phyloP scores from a whole-genome alignment of 2,797 vertebrate species.

The Acridotheres tristis region DNA sequence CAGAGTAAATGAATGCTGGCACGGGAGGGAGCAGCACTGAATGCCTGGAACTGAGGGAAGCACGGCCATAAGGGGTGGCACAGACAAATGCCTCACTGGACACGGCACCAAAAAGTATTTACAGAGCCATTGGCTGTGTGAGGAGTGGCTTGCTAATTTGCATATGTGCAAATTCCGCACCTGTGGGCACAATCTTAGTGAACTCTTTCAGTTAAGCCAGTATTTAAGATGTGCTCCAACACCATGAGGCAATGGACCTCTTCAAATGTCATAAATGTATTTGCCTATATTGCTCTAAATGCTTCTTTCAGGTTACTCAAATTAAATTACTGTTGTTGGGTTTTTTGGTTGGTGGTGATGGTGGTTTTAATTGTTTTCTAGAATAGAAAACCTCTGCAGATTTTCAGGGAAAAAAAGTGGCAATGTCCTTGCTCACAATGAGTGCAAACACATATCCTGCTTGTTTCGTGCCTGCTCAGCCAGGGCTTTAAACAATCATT shows the following conservation, averaged over 20 bases:
- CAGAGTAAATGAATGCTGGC: neutral
- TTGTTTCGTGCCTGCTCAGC: neutral
- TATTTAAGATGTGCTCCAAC: neutral
- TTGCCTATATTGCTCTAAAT: neutral
- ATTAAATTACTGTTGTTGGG: neutral
- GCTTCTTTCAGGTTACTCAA: neutral
- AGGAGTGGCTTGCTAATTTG: neutral
- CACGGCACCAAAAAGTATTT: neutral
- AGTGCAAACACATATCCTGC: neutral
- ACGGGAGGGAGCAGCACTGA: neutral
- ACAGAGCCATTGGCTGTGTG: neutral
- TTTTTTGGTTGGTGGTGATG: neutral
- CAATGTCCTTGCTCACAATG: neutral
- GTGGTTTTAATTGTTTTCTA: neutral
- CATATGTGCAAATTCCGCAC: neutral
- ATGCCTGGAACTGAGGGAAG: neutral
- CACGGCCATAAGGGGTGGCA: rapidly evolving
- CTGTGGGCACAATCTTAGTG: neutral
- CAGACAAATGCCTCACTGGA: neutral
- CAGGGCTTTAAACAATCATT: neutral
- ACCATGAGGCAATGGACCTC: neutral
- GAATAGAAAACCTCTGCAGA: neutral
- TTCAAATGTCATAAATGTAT: neutral
- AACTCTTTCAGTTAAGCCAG: neutral
- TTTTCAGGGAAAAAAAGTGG: neutral